Base-by-base conservation (phyloP, 2,113 vertebrate genomes). In the Seriola quinqueradiata region DNA sequence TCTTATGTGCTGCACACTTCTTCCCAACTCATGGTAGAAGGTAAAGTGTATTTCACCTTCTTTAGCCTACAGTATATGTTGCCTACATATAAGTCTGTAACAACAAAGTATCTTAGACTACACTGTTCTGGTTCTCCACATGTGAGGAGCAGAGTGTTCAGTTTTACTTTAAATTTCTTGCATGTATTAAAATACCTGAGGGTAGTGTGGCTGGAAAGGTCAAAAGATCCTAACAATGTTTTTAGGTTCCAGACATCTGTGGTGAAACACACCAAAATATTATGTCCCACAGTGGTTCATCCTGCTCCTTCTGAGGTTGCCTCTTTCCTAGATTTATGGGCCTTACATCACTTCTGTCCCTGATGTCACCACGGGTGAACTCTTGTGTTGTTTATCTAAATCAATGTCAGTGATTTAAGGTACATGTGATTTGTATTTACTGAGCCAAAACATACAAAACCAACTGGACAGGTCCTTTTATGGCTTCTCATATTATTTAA, bases 1-100 rank as follows among this genome's bases (percentile, higher is more conserved):
- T 78, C 64, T 66, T 71, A 72, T 69, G n/a, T 84, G 70, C 61
- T 38, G 58, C 79, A 83, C 46, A 78, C 21, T 28, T 57, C 59
- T 14, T 11, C 28, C 17, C 54, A 14, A 34, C 67, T 68, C 55
- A 58, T 5, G 21, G 55, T 5, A 54, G 12, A 78, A 48, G 21
- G 55, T 61, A 36, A 85, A 61, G 12, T 25, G 11, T 25, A 12
- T 34, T 67, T 54, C n/a, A 40, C 52, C 52, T 52, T 59, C 21
- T 48, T 42, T 58, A 11, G 66, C 11, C 11, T 8, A 23, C 36
- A 19, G n/a, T 57, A 12, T 54, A 19, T 8, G 7, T 4, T 58
- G 21, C 8, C 9, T 19, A 25, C 17, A 42, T 66, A 23, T 4
- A 63, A 34, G 8, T 38, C 19, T 46, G 9, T n/a, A 55, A 25